A percentile compares a stretch with the other conserved stretches of the same genome.
These are phyloP conservation scores for Brachyhypopomus occidentalis DNA, from an alignment of 2,113 vertebrate species.

Conservation along the genomic window DNA sequence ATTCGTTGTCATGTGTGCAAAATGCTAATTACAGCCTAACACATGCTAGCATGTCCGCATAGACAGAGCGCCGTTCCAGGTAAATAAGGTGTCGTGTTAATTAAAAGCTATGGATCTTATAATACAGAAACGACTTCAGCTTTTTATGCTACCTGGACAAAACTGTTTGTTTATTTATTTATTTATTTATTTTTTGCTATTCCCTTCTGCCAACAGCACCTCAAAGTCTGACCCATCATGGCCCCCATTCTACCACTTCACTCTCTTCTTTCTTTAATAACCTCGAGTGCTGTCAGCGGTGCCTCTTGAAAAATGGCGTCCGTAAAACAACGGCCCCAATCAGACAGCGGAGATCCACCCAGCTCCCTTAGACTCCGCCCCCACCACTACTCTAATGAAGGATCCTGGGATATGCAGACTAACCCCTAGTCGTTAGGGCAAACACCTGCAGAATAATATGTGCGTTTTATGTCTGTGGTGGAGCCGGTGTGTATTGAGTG, in stretches of 20 bases:
- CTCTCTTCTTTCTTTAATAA: slow-evolving; percentile 82
- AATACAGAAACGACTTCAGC: slow-evolving; percentile 12
- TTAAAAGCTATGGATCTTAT: slow-evolving; percentile 20
- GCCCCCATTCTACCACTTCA: slow-evolving; percentile 49
- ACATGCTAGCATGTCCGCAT: slow-evolving; percentile 31
- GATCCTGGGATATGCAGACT: slow-evolving; percentile 88
- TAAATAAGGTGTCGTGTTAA: slow-evolving; percentile 43
- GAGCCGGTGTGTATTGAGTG: slow-evolving; percentile 63
- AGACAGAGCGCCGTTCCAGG: slow-evolving; percentile 22
- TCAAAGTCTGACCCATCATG: slow-evolving; percentile 18
- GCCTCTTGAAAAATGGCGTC: slow-evolving; percentile 97
- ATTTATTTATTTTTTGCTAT: no score
- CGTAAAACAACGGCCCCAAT: slow-evolving; percentile 99
- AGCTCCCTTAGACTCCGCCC: slow-evolving; percentile 48
- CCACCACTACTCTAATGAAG: slow-evolving; percentile 93
- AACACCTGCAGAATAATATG: slow-evolving; percentile 77
- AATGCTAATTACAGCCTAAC: slow-evolving; percentile 47
- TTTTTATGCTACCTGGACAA: background rate
- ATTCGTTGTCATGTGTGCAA: slow-evolving; percentile 45
- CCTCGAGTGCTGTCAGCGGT: slow-evolving; percentile 94
- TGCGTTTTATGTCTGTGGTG: slow-evolving; percentile 55
- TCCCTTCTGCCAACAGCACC: background rate
- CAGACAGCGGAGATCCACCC: slow-evolving; percentile 90
- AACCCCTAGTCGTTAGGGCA: slow-evolving; percentile 94
- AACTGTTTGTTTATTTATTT: background rate